phyloP scores from a whole-genome alignment of 2,888 invertebrate genomes.

The Dryococelus australis region DNA sequence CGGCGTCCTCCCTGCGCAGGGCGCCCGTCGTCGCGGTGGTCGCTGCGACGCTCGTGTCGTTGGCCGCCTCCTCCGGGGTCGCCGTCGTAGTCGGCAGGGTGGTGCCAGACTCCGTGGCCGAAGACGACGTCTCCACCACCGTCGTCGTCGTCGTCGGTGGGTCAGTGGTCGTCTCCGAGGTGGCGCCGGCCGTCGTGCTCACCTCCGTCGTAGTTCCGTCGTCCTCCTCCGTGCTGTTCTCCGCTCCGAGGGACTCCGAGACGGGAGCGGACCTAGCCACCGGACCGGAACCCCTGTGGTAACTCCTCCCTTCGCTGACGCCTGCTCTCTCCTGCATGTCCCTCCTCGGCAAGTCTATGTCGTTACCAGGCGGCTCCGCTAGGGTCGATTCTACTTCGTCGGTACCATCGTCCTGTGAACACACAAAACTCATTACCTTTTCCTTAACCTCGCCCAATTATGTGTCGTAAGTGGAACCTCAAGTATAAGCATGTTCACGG shows the following conservation, averaged over 20 bases:
- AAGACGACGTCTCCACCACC: not conserved
- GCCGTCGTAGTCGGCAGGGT: not conserved
- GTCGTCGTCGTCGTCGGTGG: not conserved
- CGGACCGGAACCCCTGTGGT: conserved; percentile 44
- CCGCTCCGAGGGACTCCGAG: too few species aligned
- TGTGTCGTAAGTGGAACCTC: too few species aligned
- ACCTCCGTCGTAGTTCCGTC: not conserved
- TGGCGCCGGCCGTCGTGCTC: conserved; percentile 35
- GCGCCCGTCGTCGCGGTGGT: not conserved
- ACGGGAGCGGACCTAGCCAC: not conserved
- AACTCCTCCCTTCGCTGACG: conserved; percentile 49
- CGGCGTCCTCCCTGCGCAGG: not conserved
- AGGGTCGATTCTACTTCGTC: too few species aligned
- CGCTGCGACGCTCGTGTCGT: not conserved
- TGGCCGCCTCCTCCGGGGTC: not conserved
- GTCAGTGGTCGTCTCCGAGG: conserved; percentile 36
- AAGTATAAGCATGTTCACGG: too few species aligned
- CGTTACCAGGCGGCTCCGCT: too few species aligned
- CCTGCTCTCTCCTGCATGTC: not conserved
- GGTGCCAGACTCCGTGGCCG: not conserved
- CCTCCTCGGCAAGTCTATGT: not conserved
- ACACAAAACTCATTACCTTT: too few species aligned
- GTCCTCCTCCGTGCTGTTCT: conserved; percentile 30
- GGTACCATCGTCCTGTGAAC: too few species aligned
- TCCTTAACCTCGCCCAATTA: too few species aligned